These are phyloP conservation scores for Alcedo atthis DNA, from an alignment of 2,797 vertebrate species.

Conservation along the genomic window DNA sequence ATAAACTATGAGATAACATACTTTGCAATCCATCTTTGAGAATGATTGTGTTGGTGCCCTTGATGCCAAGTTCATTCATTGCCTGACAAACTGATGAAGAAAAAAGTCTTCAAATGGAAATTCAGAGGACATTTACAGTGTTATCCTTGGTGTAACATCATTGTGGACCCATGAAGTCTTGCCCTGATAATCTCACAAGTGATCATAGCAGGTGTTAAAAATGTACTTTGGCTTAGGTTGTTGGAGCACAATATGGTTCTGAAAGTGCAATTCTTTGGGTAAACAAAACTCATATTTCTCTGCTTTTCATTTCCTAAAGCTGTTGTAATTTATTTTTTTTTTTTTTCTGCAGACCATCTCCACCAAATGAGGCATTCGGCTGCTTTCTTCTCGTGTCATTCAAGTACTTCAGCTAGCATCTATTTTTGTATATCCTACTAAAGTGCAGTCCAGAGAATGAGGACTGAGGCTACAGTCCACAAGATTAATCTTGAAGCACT, in stretches of 20 bases:
- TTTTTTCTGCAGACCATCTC: background rate
- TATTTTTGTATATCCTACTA: background rate
- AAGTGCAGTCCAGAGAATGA: rapidly evolving
- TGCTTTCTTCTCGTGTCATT: background rate
- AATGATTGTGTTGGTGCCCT: background rate
- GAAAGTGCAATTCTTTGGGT: background rate
- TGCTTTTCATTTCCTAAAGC: background rate
- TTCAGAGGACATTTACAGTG: background rate
- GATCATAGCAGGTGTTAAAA: background rate
- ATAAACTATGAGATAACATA: background rate
- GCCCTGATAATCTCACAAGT: rapidly evolving
- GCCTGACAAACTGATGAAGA: background rate
- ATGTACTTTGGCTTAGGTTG: background rate
- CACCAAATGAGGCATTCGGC: background rate
- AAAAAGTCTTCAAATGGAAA: background rate
- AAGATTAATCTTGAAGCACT: no score
- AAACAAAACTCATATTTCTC: background rate
- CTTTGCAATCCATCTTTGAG: background rate
- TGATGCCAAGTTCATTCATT: background rate
- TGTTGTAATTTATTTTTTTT: background rate
- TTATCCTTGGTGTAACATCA: background rate
- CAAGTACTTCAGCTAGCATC: background rate
- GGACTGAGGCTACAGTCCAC: background rate
- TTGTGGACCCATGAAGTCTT: background rate
- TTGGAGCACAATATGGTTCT: background rate